Base-by-base conservation (phyloP, 23 tunicate genomes). In the Pegea sp. region DNA sequence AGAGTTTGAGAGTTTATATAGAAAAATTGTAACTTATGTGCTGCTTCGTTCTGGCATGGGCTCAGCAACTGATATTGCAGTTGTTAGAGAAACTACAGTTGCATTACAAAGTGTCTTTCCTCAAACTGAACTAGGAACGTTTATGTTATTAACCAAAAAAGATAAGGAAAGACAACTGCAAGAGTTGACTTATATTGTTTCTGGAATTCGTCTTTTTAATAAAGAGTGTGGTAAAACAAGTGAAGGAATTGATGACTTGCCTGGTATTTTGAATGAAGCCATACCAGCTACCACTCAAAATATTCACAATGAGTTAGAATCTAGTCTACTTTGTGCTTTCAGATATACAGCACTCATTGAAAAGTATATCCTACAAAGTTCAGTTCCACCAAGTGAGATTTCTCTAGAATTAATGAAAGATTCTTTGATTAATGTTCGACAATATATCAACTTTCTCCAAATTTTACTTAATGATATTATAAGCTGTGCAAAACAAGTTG, bases 1-100 rank as follows among this genome's bases (percentile, higher is more conserved):
- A 64, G 98, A 89, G 71, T 53, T 89, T 13, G 90, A 89, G 67
- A 89, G 88, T 42, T 66, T 89, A 44, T 89, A 89, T 44, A 52
- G 98, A 44, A 77, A 77, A 57, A 77, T 71, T 16, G 98, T 89
- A 22, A 70, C 98, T 18, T 89, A 89, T 57, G 70, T 89, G 26
- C 48, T 89, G 0, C 52, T 89, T 23, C 31, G 88, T 46, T 89
- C 98, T 2, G 98, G 98, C 1, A 63, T 89, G 28, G 98, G 98
- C 44, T 89, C 98, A 42, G 90, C 98, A 22, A 89, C 98, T n/a
- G 98, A 89, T 34, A 89, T 89, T 65, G 80, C 80, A 34, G 88
- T 89, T 31, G 98, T 89, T 26, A 54, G 90, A 13, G 98, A 89
- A 76, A 79, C 98, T 7, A 89, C 98, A 56, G 81, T 80, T 31